Conservation (phyloP, 2,113 vertebrate species). For the Chiloscyllium plagiosum region DNA sequence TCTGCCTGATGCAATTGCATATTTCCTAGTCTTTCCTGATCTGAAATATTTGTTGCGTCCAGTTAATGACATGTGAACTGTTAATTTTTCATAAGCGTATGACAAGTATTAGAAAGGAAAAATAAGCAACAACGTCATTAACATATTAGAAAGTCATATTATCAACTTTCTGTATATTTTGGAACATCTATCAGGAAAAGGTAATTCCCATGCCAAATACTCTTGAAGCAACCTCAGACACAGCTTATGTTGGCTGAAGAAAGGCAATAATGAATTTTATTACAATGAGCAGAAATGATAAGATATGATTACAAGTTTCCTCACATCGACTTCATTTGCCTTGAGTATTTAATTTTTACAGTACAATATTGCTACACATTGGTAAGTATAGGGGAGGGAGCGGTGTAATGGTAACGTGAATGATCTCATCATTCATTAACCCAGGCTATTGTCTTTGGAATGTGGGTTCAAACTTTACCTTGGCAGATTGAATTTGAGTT, state of each 20-base stretch:
- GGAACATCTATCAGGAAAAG: not conserved
- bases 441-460: too few relatives aligned
- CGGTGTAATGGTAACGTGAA: too few relatives aligned
- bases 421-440: too few relatives aligned
- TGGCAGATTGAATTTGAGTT: too few relatives aligned
- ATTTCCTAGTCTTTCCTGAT: not conserved
- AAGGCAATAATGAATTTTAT: not conserved
- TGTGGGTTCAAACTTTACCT: too few relatives aligned
- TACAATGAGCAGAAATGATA: not conserved
- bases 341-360: not conserved
- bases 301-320: not conserved
- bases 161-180: not conserved
- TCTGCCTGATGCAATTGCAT: not conserved
- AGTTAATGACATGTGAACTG: slow-evolving; percentile 10
- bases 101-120: not conserved
- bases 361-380: not conserved
- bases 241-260: not conserved
- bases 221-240: not conserved
- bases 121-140: not conserved
- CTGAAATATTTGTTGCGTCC: slow-evolving; percentile 12
- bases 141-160: slow-evolving; percentile 14
- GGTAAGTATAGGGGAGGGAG: not conserved
- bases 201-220: not conserved
- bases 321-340: not conserved
- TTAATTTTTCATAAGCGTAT: not conserved